Conservation (phyloP, 92 coral and sea anemone genomes). For the Porites divaricata region DNA sequence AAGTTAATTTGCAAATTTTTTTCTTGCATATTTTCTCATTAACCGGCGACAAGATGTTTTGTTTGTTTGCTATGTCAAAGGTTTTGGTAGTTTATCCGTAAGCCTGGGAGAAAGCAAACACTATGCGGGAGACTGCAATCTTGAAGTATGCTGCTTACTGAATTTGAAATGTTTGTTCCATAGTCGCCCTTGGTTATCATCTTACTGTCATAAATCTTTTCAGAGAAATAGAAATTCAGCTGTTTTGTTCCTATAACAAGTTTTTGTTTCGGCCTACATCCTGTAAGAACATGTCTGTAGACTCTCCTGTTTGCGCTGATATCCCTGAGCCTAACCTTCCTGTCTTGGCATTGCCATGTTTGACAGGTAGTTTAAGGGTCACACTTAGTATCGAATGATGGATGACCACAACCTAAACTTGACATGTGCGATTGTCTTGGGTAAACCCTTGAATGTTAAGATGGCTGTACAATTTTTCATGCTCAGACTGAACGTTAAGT, state of each 20-base stretch:
- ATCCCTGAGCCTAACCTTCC: neutral
- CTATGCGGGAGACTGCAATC: neutral
- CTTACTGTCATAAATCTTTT: neutral
- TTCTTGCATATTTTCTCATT: constrained; percentile 20
- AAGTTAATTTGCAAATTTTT: constrained; percentile 30
- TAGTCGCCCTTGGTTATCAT: neutral
- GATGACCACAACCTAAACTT: neutral
- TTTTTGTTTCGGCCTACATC: neutral
- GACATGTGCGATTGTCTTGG: neutral
- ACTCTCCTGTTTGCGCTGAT: neutral
- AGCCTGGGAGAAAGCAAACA: neutral
- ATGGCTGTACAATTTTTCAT: neutral
- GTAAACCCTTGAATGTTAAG: neutral
- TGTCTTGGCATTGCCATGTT: no score
- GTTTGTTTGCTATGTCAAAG: constrained; percentile 35
- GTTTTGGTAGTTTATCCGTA: constrained; percentile 4
- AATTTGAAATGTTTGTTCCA: constrained; percentile 11
- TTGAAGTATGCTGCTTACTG: neutral
- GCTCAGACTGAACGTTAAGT: neutral
- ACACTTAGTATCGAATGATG: neutral
- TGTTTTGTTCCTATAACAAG: neutral
- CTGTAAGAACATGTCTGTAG: neutral
- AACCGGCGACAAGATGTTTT: constrained; percentile 28
- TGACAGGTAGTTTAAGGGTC: neutral
- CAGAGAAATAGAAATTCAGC: neutral